These are phyloP conservation scores for Antitype chi DNA, from an alignment of 2,888 invertebrate species.

Conservation along the genomic window DNA sequence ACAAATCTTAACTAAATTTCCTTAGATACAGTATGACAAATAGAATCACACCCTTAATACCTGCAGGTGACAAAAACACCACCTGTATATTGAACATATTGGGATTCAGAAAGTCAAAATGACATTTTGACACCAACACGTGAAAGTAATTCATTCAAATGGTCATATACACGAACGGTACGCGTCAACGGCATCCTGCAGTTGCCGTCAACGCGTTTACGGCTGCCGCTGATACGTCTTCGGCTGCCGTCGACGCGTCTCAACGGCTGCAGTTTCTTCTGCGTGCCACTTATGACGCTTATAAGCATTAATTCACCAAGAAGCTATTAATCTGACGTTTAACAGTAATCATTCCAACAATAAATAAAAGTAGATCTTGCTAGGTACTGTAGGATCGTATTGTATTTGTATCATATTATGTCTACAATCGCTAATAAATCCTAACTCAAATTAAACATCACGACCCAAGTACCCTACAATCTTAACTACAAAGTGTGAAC, in stretches of 20 bases:
- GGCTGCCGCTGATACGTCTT: no score
- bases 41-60: not conserved
- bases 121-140: not conserved
- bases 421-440: slow-evolving; percentile 5
- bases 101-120: not conserved
- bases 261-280: not conserved
- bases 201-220: no score
- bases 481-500: slow-evolving; percentile 26
- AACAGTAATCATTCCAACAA: not conserved
- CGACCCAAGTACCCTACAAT: slow-evolving; percentile 1
- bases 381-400: not conserved
- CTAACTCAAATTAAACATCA: slow-evolving; percentile 28
- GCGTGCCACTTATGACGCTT: no score
- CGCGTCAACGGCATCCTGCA: not conserved
- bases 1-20: not conserved
- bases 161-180: not conserved
- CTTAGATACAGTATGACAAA: not conserved
- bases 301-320: not conserved
- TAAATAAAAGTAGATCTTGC: not conserved
- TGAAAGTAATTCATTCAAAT: not conserved
- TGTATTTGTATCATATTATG: not conserved
- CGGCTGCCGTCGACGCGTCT: not conserved
- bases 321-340: not conserved
- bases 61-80: not conserved
- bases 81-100: not conserved